Evolutionary conservation across 2,888 invertebrate species (phyloP).

Genomic region (Andrena hattorfiana): DNA sequence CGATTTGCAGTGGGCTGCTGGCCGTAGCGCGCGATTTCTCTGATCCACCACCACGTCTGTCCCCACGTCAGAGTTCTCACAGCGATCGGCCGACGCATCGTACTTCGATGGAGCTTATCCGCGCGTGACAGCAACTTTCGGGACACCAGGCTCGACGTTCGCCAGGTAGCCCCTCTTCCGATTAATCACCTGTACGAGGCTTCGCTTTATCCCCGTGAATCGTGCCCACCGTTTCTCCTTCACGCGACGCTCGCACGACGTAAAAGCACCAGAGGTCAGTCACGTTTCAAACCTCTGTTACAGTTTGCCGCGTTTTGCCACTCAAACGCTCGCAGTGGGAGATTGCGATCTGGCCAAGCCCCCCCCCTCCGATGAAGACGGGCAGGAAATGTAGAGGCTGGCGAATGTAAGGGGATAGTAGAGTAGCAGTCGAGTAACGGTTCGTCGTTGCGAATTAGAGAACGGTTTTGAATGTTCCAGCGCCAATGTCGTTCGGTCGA

Average conservation of each 20-base stretch:
- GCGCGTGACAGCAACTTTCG: conserved; percentile 73
- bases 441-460: too few species aligned
- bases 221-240: conserved; percentile 44
- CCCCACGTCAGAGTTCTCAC: conserved; percentile 49
- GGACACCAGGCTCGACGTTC: conserved; percentile 64
- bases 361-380: background rate
- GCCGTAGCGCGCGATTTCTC: conserved; percentile 55
- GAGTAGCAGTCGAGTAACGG: too few species aligned
- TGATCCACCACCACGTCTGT: conserved; percentile 38
- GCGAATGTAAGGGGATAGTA: background rate
- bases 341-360: background rate
- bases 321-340: background rate
- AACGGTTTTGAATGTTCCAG: too few species aligned
- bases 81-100: conserved; percentile 51
- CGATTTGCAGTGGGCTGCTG: conserved; percentile 66
- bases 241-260: conserved; percentile 57
- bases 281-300: conserved; percentile 56
- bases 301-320: conserved; percentile 52
- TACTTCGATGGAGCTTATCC: conserved; percentile 72
- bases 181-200: conserved; percentile 36
- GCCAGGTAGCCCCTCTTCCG: conserved; percentile 66
- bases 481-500: too few species aligned
- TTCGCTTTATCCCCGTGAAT: conserved; percentile 28
- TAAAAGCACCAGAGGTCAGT: conserved; percentile 63
- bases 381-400: background rate